phyloP scores from a whole-genome alignment of 1,140 invertebrate genomes.

The roundworm (Caenorhabditis elegans) region DNA sequence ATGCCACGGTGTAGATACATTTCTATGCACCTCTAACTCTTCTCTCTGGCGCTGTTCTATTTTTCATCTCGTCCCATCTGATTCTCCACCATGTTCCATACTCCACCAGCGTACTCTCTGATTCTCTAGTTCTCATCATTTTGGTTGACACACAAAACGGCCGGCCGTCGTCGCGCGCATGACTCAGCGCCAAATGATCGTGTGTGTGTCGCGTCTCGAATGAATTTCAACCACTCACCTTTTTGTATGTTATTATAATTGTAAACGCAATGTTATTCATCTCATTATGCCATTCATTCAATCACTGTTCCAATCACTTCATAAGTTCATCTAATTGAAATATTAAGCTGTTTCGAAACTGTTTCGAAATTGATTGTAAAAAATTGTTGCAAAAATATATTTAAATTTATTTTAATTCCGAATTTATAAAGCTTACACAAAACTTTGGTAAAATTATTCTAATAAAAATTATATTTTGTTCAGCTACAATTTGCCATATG shows the following conservation, averaged over 20 bases:
- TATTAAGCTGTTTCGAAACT: background rate
- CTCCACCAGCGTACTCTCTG: background rate
- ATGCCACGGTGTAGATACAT: background rate
- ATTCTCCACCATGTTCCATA: background rate
- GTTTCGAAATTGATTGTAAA: background rate
- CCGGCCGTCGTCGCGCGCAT: slow-evolving; percentile 8
- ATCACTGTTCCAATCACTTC: too few species aligned
- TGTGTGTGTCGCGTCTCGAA: slow-evolving; percentile 28
- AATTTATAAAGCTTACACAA: too few species aligned
- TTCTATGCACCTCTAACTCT: background rate
- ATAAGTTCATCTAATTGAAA: too few species aligned
- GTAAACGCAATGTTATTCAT: background rate
- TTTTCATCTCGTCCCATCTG: background rate
- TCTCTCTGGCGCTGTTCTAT: slow-evolving; percentile 14
- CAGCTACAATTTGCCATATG: too few species aligned
- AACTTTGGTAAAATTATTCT: too few species aligned
- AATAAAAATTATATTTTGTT: too few species aligned
- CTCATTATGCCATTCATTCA: background rate
- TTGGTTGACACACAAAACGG: background rate
- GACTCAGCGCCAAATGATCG: slow-evolving; percentile 32
- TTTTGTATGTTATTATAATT: slow-evolving; percentile 23
- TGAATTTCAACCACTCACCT: slow-evolving; percentile 28
- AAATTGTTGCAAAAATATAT: too few species aligned
- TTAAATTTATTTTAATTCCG: too few species aligned
- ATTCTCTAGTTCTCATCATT: background rate